Base-by-base conservation (phyloP, 2,113 vertebrate species). In the Ophthalmolycus amberensis region DNA sequence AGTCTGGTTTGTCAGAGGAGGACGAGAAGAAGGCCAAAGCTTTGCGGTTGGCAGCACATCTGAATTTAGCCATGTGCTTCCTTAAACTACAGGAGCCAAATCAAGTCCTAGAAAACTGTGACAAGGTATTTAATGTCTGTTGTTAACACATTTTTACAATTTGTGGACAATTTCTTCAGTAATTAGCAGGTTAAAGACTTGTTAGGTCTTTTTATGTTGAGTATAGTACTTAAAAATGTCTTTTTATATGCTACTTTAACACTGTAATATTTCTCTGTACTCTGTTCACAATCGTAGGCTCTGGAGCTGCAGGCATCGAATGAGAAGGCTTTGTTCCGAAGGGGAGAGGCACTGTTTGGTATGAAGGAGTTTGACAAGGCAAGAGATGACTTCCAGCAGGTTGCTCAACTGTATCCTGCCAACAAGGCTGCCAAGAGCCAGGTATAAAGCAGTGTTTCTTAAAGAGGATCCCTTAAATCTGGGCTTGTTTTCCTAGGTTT, bases 1-100 rank as follows among this genome's bases (percentile, higher is more conserved):
- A 99, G 83, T 95, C 96, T 0, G 94, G 94, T 66, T 94, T 99
- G 80, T 94, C 95, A 0, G 87, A 93, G 0, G 96, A 96, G 75
- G 96, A 97, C 0, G 95, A 96, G 50, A 90, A 93, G 5, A 96
- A 95, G 69, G 95, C 96, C 1, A 96, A 94, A 89, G 93, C 94
- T 0, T 90, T 99, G 79, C 95, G 94, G 15, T 95, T 99, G 75
- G 98, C 98, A 69, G 97, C 98, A 29, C 95, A 98, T 88, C 96
- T 99, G 72, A 99, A 99, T 90, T 85, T 99, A 89, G 97, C 98
- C 71, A 98, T 99, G 96, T 99, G 98, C 92, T 97, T 95, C 86
- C 96, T 99, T 64, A 99, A 99, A 86, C 87, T 99, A 9, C 97
- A 97, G 46, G 96, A 98, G n/a, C 95, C 96, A 68, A 95, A 87